phyloP scores from a whole-genome alignment of 2,888 invertebrate genomes.

The Liopterus haemorrhoidalis region DNA sequence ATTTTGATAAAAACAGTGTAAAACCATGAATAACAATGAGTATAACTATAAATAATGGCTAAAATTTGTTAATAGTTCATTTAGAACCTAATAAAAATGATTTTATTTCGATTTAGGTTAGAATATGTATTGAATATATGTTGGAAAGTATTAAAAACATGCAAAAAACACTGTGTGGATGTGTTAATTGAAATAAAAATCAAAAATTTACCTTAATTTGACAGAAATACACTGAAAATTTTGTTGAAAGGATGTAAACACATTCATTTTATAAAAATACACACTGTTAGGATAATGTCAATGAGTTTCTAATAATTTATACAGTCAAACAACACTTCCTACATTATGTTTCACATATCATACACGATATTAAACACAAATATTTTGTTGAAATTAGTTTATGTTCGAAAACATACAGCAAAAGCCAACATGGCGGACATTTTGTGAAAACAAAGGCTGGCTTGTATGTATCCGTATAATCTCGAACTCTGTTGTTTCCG shows the following conservation, averaged over 20 bases:
- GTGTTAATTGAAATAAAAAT: slow-evolving; percentile 11
- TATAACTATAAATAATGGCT: too few relatives aligned
- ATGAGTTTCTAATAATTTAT: slow-evolving; percentile 43
- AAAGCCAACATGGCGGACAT: slow-evolving; percentile 83
- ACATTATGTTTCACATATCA: slow-evolving; percentile 32
- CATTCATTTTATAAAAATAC: slow-evolving; percentile 53
- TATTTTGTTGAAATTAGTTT: slow-evolving; percentile 42
- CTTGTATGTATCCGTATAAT: slow-evolving; percentile 46
- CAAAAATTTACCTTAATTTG: slow-evolving; percentile 49
- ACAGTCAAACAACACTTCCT: slow-evolving; percentile 42
- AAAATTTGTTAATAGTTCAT: too few relatives aligned
- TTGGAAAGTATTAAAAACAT: not conserved
- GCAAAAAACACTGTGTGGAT: too few relatives aligned
- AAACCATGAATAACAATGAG: too few relatives aligned
- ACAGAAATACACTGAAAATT: slow-evolving; percentile 59
- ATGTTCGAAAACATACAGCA: slow-evolving; percentile 70
- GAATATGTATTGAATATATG: too few relatives aligned
- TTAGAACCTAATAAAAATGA: too few relatives aligned
- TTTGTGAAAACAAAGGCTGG: slow-evolving; percentile 70
- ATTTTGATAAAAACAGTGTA: too few relatives aligned
- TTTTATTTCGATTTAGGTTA: too few relatives aligned
- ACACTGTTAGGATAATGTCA: slow-evolving; percentile 40
- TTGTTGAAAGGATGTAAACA: slow-evolving; percentile 72
- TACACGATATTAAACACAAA: slow-evolving; percentile 41
- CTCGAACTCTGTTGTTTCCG: slow-evolving; percentile 45